phyloP scores from a whole-genome alignment of 2,113 vertebrate species.

The Diglossa brunneiventris region DNA sequence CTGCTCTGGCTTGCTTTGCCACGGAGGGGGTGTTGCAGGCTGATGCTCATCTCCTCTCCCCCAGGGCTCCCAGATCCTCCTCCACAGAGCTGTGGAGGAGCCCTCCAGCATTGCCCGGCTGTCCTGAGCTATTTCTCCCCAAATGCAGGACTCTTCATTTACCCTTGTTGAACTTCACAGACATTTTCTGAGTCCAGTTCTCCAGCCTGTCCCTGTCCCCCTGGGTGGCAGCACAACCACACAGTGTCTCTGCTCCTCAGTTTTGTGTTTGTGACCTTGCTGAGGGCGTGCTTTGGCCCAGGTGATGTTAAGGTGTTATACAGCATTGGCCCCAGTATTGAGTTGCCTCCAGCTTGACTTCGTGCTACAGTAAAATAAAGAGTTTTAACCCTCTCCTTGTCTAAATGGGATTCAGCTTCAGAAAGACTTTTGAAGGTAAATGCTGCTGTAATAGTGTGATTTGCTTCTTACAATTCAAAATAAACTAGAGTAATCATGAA shows the following conservation, averaged over 20 bases:
- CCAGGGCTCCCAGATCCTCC: background rate
- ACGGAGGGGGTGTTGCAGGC: rapidly evolving
- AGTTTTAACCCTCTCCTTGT: background rate
- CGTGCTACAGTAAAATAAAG: background rate
- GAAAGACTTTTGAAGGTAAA: background rate
- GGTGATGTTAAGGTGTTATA: background rate
- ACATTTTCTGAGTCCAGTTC: background rate
- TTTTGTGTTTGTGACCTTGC: background rate
- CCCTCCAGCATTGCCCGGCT: background rate
- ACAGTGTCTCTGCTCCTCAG: background rate
- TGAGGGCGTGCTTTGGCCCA: background rate
- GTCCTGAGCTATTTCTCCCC: background rate
- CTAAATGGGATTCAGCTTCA: background rate
- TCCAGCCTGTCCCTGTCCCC: background rate
- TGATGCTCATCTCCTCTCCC: background rate
- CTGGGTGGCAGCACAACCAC: background rate
- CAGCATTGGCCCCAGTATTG: no score
- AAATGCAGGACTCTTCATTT: background rate
- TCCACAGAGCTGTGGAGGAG: no score
- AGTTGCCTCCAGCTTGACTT: background rate
- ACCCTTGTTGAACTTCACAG: background rate
- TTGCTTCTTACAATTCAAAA: background rate
- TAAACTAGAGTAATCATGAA: background rate
- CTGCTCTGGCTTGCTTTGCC: background rate
- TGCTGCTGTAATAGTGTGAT: background rate